Conservation (phyloP, 2,113 vertebrate species). For the Chaetops frenatus region DNA sequence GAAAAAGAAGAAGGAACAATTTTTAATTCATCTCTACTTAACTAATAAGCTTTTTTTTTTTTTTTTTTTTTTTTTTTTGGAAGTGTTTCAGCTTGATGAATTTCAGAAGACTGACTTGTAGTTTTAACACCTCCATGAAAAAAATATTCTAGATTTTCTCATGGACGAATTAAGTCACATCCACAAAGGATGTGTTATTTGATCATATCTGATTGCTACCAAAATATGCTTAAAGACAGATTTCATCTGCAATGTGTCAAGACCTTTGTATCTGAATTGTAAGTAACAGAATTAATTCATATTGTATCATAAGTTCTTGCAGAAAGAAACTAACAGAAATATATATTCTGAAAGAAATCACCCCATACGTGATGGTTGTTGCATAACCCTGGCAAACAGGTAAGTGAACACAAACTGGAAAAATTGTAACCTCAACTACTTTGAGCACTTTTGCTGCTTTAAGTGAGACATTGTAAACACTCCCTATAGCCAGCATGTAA, state of each 20-base stretch:
- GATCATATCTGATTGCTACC: neutral
- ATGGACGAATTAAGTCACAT: neutral
- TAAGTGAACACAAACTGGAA: neutral
- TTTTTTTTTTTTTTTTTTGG: neutral
- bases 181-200: neutral
- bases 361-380: neutral
- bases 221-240: neutral
- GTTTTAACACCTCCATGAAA: neutral
- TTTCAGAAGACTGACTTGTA: neutral
- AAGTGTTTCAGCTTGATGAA: neutral
- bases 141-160: neutral
- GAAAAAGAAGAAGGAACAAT: neutral
- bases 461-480: neutral
- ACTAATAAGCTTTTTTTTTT: neutral
- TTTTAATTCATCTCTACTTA: neutral
- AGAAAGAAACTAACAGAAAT: neutral
- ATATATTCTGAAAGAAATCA: neutral
- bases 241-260: neutral
- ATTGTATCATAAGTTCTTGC: neutral
- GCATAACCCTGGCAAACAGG: neutral
- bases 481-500: neutral
- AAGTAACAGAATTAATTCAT: neutral
- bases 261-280: neutral
- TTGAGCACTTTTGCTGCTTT: neutral
- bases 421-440: neutral